A percentile compares a stretch with the other conserved stretches of the same genome.
These are phyloP conservation scores for Drosophila biarmipes DNA, from an alignment of 1,140 invertebrate species.

Conservation along the genomic window DNA sequence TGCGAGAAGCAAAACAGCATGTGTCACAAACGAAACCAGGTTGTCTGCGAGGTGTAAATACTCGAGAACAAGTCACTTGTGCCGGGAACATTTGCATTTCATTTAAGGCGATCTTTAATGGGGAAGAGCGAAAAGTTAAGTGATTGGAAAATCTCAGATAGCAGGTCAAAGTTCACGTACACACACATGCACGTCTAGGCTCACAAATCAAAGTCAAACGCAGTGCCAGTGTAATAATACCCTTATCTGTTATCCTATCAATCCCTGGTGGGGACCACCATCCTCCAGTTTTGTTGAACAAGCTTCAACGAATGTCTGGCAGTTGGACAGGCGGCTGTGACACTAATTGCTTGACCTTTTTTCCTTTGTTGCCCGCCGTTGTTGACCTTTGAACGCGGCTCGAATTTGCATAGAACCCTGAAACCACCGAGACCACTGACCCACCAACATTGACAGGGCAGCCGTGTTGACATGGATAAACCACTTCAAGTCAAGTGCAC, in stretches of 20 bases:
- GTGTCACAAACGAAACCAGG: constrained; percentile 61
- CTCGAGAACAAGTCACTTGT: constrained; percentile 3
- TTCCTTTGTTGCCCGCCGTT: constrained; percentile 34
- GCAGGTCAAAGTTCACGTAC: constrained; percentile 41
- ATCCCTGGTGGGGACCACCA: constrained; percentile 8
- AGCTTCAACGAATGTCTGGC: constrained; percentile 52
- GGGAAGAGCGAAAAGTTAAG: constrained; percentile 55
- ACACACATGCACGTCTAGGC: constrained; percentile 27
- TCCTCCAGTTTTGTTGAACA: constrained; percentile 32
- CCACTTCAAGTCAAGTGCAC: constrained; percentile 69
- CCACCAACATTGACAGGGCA: constrained; percentile 44
- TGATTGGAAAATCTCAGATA: constrained; percentile 49
- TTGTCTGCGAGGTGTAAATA: constrained; percentile 41
- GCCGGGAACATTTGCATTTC: constrained; percentile 24
- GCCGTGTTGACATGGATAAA: constrained; percentile 77
- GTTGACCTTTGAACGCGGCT: constrained; percentile 69
- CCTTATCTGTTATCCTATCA: constrained; percentile 57
- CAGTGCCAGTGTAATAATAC: constrained; percentile 43
- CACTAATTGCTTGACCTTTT: constrained; percentile 80
- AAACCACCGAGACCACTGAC: constrained; percentile 27
- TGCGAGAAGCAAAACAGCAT: not conserved
- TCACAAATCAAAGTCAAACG: constrained; percentile 48
- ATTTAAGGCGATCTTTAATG: constrained; percentile 36
- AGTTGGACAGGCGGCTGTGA: constrained; percentile 42
- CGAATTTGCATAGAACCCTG: constrained; percentile 55